phyloP scores from a whole-genome alignment of 1,140 invertebrate genomes.

The Gonioctena quinquepunctata region DNA sequence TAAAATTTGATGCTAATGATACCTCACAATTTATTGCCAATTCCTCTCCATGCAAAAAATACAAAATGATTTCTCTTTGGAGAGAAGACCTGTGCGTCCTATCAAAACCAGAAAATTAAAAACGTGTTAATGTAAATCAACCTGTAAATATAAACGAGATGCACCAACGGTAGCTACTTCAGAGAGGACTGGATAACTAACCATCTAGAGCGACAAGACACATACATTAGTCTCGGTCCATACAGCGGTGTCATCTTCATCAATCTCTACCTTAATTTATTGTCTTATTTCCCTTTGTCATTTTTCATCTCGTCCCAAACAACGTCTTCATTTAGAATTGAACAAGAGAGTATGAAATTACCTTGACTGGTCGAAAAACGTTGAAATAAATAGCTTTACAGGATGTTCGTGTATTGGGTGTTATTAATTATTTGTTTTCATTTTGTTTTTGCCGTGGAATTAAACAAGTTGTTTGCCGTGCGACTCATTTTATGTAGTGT shows the following conservation, averaged over 20 bases:
- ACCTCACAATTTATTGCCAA: too few relatives aligned
- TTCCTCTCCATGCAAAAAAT: neutral
- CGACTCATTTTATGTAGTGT: neutral
- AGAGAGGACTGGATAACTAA: neutral
- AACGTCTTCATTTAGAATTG: slow-evolving; percentile 44
- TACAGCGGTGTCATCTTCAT: slow-evolving; percentile 36
- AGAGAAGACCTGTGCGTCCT: neutral
- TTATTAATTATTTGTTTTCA: neutral
- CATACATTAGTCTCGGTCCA: slow-evolving; percentile 42
- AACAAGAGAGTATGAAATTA: slow-evolving; percentile 22
- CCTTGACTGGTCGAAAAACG: slow-evolving; percentile 22
- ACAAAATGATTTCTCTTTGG: neutral
- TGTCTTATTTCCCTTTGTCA: slow-evolving; percentile 48
- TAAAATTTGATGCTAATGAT: too few relatives aligned
- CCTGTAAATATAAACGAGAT: neutral
- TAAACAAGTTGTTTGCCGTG: neutral
- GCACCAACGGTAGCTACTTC: neutral
- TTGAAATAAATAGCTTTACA: neutral
- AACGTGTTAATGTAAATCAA: slow-evolving; percentile 1
- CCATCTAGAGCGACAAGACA: neutral
- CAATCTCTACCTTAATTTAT: slow-evolving; percentile 47
- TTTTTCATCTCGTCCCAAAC: slow-evolving; percentile 40
- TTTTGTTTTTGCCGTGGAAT: neutral
- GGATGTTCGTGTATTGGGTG: neutral
- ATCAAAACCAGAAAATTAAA: neutral